A percentile compares a stretch with the other conserved stretches of the same genome.
These are phyloP conservation scores for Phalacrocorax brasilianus DNA, from an alignment of 2,113 vertebrate genomes.

Conservation along the genomic window DNA sequence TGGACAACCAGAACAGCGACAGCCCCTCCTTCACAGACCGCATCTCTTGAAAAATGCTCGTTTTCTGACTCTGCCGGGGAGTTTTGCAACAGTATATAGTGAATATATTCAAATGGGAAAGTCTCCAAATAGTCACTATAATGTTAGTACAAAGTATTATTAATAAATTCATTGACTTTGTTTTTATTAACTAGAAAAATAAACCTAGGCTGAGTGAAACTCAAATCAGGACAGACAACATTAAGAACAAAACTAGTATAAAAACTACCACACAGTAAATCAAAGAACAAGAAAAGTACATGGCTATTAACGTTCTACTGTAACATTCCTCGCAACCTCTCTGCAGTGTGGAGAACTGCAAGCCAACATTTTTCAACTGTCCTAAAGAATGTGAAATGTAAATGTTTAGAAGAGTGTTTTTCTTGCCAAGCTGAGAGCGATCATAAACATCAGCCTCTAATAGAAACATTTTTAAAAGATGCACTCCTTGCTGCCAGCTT, in stretches of 20 bases:
- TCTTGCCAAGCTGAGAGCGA: conserved; percentile 60
- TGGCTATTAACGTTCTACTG: background rate
- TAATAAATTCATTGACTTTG: conserved; percentile 38
- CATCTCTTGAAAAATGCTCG: background rate
- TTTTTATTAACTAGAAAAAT: conserved; percentile 46
- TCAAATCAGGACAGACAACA: background rate
- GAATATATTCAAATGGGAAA: background rate
- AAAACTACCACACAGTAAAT: conserved; percentile 51
- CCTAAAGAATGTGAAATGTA: conserved; percentile 69
- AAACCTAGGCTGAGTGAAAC: conserved; percentile 4
- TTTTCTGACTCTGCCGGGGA: background rate
- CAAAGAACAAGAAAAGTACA: conserved; percentile 31
- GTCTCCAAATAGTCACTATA: background rate
- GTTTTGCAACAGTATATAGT: background rate
- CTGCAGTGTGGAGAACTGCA: conserved; percentile 3
- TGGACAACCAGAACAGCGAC: background rate
- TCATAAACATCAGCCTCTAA: conserved; percentile 65
- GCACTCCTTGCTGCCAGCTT: conserved; percentile 46
- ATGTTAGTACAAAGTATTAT: background rate
- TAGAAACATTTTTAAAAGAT: conserved; percentile 39
- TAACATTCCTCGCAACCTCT: conserved; percentile 43
- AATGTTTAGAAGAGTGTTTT: conserved; percentile 66
- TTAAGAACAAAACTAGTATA: background rate
- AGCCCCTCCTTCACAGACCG: background rate
- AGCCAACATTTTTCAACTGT: conserved; percentile 53